Evolutionary conservation across 2,797 vertebrate species (phyloP).

Genomic region (Tolypeutes matacus): DNA sequence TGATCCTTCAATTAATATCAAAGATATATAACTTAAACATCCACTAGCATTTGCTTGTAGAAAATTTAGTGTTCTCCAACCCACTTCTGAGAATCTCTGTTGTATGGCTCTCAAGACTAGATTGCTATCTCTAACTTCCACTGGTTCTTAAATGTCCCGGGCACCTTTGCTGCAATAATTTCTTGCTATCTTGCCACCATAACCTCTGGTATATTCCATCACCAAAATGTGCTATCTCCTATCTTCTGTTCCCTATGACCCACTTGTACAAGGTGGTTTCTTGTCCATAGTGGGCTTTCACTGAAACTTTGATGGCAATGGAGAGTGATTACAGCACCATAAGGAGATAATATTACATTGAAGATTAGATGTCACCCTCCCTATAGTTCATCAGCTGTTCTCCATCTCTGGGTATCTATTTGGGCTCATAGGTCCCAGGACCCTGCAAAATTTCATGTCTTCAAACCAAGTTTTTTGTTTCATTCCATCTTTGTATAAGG

Average conservation of each 20-base stretch:
- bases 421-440: neutral
- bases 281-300: neutral
- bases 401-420: neutral
- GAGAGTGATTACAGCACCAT: neutral
- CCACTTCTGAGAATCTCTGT: neutral
- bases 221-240: neutral
- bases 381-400: fast-evolving
- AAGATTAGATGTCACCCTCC: neutral
- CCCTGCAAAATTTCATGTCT: neutral
- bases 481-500: neutral
- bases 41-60: neutral
- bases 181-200: neutral
- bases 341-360: neutral
- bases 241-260: neutral
- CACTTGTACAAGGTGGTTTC: neutral
- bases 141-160: neutral
- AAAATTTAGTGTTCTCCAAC: neutral
- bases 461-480: neutral
- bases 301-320: neutral
- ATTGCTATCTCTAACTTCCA: neutral
- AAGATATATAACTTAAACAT: neutral
- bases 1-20: neutral
- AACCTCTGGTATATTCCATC: neutral
- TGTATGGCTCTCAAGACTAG: neutral
- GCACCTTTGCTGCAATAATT: neutral